Evolutionary conservation across 2,888 invertebrate genomes (phyloP).

Genomic region (Microctonus brassicae): DNA sequence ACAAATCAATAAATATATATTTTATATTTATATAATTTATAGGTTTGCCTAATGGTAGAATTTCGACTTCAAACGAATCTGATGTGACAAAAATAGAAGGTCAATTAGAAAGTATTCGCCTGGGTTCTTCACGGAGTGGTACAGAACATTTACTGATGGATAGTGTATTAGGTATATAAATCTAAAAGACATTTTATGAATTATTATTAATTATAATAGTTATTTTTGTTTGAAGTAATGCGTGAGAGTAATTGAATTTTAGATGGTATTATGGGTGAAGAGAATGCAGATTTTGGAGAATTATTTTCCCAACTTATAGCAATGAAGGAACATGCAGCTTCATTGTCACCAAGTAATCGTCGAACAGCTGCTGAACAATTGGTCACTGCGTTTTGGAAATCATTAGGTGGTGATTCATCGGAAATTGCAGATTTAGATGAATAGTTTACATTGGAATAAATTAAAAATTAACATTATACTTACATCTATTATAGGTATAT

Average conservation of each 20-base stretch:
- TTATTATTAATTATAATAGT: slow-evolving; percentile 4
- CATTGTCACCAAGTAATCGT: slow-evolving; percentile 75
- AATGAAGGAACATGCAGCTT: slow-evolving; percentile 78
- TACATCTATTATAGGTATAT: too few relatives aligned
- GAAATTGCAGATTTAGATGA: slow-evolving; percentile 73
- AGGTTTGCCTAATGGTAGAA: slow-evolving; percentile 44
- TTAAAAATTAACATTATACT: too few relatives aligned
- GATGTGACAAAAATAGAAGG: slow-evolving; percentile 58
- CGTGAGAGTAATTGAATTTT: slow-evolving; percentile 19
- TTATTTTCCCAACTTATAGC: slow-evolving; percentile 77
- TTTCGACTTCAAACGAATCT: slow-evolving; percentile 34
- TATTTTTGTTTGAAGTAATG: not conserved
- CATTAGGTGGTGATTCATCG: slow-evolving; percentile 80
- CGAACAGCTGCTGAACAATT: slow-evolving; percentile 80
- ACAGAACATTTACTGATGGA: slow-evolving; percentile 59
- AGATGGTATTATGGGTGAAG: slow-evolving; percentile 66
- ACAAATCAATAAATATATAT: not conserved
- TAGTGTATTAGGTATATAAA: slow-evolving; percentile 57
- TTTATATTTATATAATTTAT: not conserved
- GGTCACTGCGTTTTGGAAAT: slow-evolving; percentile 81
- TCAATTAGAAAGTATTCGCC: slow-evolving; percentile 59
- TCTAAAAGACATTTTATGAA: not conserved
- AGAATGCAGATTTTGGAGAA: slow-evolving; percentile 73
- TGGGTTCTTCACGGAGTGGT: slow-evolving; percentile 47
- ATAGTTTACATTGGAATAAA: too few relatives aligned